Evolutionary conservation across 2,888 invertebrate species (phyloP), one percentile per base, ranked within the genome.

Genomic region (Xylocampa areola): DNA sequence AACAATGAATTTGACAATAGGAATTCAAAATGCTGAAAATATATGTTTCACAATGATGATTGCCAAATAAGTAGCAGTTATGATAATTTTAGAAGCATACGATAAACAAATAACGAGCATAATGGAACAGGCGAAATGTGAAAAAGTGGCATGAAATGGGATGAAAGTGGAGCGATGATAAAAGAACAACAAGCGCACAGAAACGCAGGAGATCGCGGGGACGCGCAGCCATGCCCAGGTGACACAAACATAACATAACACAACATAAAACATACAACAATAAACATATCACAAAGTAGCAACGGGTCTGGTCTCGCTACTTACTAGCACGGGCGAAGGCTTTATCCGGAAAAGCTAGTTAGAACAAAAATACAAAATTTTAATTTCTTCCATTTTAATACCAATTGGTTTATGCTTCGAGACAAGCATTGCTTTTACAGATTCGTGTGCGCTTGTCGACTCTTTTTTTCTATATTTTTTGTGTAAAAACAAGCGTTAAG

Each of bases 311-410:
- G 80, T 86, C 76, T 88, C 88, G 92, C 94, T 98, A 98, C 98
- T 98, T 98, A 98, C 98, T 96, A 98, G 97, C 95, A 98, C 98
- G 96, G 98, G 98, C 95, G 98, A 97, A 95, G 98, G 98, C 96
- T 97, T 98, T 96, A 98, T 98, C 98, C 98, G 97, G 98, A 98
- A 98, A 96, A 98, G 97, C 98, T 98, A 96, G 95, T 96, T 92
- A 95, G 88, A 91, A 92, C 85, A 91, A 92, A 90, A 92, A 92
- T 84, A 88, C 85, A 87, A 80, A 68, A 76, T 84, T 85, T 81
- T 81, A 77, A 77, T 82, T 78, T 82, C 79, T 81, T 73, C 76
- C 80, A 82, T 80, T 79, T 84, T 75, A 80, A 73, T 77, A 88
- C 88, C 88, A 89, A 90, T 90, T 77, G 75, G 66, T 79, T 74